phyloP scores from a whole-genome alignment of 2,113 vertebrate genomes.

The Galeopterus variegatus region DNA sequence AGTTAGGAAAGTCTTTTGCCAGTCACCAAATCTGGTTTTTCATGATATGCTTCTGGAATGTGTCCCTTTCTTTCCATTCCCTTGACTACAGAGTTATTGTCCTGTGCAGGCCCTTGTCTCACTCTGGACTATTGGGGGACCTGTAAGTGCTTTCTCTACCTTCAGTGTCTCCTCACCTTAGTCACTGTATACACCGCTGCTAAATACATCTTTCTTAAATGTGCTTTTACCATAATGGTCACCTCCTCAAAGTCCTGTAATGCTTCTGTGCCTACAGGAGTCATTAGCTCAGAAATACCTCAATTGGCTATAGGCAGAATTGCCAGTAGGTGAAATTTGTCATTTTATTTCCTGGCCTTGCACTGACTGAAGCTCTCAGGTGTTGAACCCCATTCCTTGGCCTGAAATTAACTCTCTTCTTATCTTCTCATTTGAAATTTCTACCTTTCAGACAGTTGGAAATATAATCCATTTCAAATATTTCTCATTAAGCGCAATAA shows the following conservation, averaged over 20 bases:
- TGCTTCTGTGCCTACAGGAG: background rate
- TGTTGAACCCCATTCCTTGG: background rate
- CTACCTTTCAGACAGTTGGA: background rate
- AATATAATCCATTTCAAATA: background rate
- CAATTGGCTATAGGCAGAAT: background rate
- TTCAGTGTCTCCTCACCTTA: background rate
- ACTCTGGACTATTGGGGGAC: background rate
- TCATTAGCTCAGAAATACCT: background rate
- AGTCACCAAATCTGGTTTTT: background rate
- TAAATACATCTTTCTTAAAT: background rate
- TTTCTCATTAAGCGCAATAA: background rate
- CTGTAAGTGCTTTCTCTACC: background rate
- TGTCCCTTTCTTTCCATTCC: background rate
- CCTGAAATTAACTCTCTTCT: background rate
- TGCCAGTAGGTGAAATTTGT: conserved; percentile 6
- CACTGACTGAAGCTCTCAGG: background rate
- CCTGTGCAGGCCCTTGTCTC: background rate
- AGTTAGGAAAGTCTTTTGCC: background rate
- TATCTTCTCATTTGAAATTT: background rate
- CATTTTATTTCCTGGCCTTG: background rate
- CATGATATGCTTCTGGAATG: background rate
- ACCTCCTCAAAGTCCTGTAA: background rate
- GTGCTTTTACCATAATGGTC: background rate
- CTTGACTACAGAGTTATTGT: background rate
- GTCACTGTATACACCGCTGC: background rate